Conservation (phyloP, 1,140 invertebrate species). For the Maconellicoccus hirsutus region DNA sequence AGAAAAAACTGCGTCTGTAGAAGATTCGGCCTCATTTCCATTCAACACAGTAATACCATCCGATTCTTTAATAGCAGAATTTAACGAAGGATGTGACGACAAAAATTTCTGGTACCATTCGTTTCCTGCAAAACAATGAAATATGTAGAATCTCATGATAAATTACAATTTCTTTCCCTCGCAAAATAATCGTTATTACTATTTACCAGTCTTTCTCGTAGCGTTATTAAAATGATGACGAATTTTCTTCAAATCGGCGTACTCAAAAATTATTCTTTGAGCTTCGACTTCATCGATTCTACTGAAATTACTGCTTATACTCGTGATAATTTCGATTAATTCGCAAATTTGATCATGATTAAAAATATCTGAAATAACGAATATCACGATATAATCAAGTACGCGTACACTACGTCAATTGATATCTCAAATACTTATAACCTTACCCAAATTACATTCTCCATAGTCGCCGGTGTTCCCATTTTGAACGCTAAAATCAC, state of each 20-base stretch:
- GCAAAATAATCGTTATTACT: not conserved
- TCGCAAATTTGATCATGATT: not conserved
- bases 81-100: not conserved
- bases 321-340: not conserved
- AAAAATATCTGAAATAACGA: not conserved
- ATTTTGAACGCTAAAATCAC: no score
- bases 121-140: not conserved
- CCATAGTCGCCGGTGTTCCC: no score
- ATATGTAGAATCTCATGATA: no score
- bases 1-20: not conserved
- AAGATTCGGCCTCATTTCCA: no score
- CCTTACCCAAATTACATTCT: no score
- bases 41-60: no score
- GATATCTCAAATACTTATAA: no score
- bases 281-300: not conserved
- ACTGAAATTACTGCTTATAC: not conserved
- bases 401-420: no score
- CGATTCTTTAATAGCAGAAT: no score
- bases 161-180: not conserved
- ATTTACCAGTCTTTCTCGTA: not conserved
- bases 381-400: no score
- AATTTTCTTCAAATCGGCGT: not conserved
- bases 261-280: not conserved
- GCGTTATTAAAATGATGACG: not conserved
- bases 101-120: no score